Conservation (phyloP, 1,140 invertebrate genomes). For the Diorhabda elongata region DNA sequence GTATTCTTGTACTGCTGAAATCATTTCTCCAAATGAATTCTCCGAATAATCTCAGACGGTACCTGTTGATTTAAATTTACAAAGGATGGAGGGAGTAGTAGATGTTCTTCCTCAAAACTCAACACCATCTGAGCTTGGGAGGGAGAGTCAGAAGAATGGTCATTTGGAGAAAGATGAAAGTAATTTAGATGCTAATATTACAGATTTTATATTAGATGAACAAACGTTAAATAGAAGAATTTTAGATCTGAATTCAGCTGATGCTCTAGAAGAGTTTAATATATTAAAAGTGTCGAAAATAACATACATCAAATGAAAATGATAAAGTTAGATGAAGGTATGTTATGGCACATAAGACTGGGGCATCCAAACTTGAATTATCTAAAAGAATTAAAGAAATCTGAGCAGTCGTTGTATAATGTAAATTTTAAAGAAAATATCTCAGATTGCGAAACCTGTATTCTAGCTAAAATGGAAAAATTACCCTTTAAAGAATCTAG, state of each 20-base stretch:
- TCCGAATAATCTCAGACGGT: neutral
- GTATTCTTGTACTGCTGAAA: slow-evolving; percentile 1
- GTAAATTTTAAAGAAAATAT: neutral
- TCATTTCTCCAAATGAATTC: neutral
- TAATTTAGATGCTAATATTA: slow-evolving; percentile 1
- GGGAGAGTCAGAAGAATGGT: neutral
- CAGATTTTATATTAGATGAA: slow-evolving; percentile 4
- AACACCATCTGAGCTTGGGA: slow-evolving; percentile 7
- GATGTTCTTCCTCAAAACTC: neutral
- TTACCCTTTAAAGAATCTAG: too few species aligned
- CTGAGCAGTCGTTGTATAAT: neutral
- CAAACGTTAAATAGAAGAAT: neutral
- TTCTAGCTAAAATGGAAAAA: neutral
- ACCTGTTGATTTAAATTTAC: neutral
- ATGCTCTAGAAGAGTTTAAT: slow-evolving; percentile 3
- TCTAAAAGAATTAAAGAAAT: slow-evolving; percentile 11
- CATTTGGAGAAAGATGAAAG: slow-evolving; percentile 4
- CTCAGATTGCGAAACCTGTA: neutral
- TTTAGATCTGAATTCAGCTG: slow-evolving; percentile 4
- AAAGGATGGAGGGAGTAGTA: neutral
- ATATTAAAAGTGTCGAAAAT: neutral
- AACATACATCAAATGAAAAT: slow-evolving; percentile 6
- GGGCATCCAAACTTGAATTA: slow-evolving; percentile 1
- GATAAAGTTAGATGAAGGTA: slow-evolving; percentile 4
- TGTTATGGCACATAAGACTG: slow-evolving; percentile 12